A percentile compares a stretch with the other conserved stretches of the same genome.
Evolutionary conservation across 1,140 invertebrate genomes (phyloP).

Genomic region (Drosophila nikananu): DNA sequence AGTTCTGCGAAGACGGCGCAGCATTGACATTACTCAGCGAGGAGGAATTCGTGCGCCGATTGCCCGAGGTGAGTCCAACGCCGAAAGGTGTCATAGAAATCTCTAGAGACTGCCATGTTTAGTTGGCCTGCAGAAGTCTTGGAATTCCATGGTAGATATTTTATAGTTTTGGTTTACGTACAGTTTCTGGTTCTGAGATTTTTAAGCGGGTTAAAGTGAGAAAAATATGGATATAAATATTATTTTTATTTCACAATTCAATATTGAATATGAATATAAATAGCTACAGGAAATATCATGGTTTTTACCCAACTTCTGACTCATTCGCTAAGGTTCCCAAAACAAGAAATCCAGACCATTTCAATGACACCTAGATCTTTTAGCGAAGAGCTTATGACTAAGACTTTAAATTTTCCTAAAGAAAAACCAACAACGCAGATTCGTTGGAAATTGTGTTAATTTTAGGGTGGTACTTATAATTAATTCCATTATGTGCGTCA

Average conservation of each 20-base stretch:
- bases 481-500: constrained; percentile 14
- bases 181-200: neutral
- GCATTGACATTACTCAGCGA: constrained; percentile 91
- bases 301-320: constrained; percentile 3
- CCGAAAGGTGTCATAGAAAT: constrained; percentile 23
- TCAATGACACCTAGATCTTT: neutral
- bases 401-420: neutral
- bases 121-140: constrained; percentile 17
- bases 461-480: neutral
- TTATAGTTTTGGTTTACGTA: neutral
- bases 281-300: neutral
- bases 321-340: neutral
- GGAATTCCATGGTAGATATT: constrained; percentile 6
- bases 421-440: neutral
- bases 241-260: neutral
- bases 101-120: constrained; percentile 17
- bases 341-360: constrained; percentile 1
- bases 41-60: constrained; percentile 93
- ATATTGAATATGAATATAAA: neutral
- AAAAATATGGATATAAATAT: neutral
- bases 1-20: constrained; percentile 88
- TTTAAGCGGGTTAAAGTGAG: neutral
- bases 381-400: neutral
- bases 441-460: neutral
- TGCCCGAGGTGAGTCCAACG: constrained; percentile 89